A percentile compares a stretch with the other conserved stretches of the same genome.
Conservation (phyloP, 2,113 vertebrate species). For the Pachyramphus minor region DNA sequence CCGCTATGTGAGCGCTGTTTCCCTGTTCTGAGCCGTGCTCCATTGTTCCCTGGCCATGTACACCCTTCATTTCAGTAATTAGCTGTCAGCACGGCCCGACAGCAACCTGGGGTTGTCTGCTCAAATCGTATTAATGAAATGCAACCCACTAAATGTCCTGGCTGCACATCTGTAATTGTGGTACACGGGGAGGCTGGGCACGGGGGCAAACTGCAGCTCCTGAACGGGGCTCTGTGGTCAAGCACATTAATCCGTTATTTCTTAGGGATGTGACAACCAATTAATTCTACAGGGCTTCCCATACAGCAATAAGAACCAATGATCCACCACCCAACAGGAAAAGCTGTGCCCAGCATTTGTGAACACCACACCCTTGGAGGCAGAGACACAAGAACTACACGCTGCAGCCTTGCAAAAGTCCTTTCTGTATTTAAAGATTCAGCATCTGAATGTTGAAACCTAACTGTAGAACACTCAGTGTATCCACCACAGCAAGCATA, state of each 20-base stretch:
- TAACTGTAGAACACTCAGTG: background rate
- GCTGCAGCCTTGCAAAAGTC: background rate
- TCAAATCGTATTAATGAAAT: conserved; percentile 99
- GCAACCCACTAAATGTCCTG: conserved; percentile 92
- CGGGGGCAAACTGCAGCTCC: conserved; percentile 77
- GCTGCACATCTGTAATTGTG: conserved; percentile 91
- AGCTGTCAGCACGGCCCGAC: conserved; percentile 94
- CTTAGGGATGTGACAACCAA: conserved; percentile 91
- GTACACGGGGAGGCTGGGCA: conserved; percentile 80
- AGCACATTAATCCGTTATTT: conserved; percentile 89
- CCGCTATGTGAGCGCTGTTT: conserved; percentile 40
- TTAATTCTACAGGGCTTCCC: conserved; percentile 84
- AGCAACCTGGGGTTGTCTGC: conserved; percentile 94
- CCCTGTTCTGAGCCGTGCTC: conserved; percentile 73
- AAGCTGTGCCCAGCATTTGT: conserved; percentile 43
- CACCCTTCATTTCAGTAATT: conserved; percentile 97
- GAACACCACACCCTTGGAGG: conserved; percentile 51
- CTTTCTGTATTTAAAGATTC: background rate
- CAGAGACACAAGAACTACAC: conserved; percentile 49
- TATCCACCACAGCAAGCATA: background rate
- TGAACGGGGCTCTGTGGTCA: conserved; percentile 77
- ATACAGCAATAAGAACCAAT: conserved; percentile 71
- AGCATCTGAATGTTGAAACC: background rate
- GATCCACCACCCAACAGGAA: conserved; percentile 43
- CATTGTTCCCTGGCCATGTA: conserved; percentile 91